Evolutionary conservation across 1,140 invertebrate genomes (phyloP).

Genomic region (Heliconius melpomene): DNA sequence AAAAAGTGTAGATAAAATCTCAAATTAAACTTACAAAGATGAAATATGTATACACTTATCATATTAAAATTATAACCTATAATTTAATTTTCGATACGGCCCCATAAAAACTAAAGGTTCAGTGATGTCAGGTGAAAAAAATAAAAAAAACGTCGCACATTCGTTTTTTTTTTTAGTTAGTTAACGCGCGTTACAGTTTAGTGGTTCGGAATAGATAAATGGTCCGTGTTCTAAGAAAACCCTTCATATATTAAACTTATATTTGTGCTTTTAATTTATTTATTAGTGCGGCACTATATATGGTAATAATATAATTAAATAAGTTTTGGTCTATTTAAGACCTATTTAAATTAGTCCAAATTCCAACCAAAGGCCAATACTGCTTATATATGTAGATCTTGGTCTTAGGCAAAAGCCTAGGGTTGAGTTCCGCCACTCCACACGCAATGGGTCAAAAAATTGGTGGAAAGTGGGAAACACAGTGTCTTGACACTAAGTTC

Average conservation of each 20-base stretch:
- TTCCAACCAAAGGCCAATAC: too few relatives aligned
- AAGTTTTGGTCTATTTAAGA: background rate
- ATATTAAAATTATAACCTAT: constrained; percentile 80
- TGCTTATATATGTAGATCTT: background rate
- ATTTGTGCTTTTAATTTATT: constrained; percentile 3
- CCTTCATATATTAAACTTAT: constrained; percentile 42
- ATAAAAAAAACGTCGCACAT: constrained; percentile 71
- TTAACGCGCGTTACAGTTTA: constrained; percentile 66
- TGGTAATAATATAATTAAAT: constrained; percentile 14
- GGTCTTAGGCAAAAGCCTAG: too few relatives aligned
- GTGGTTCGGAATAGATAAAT: constrained; percentile 69
- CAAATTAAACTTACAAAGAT: constrained; percentile 56
- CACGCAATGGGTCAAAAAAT: too few relatives aligned
- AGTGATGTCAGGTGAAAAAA: constrained; percentile 71
- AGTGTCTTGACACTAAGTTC: too few relatives aligned
- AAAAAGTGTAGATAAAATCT: constrained; percentile 52
- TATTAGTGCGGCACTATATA: background rate
- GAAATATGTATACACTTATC: constrained; percentile 77
- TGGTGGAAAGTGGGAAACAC: too few relatives aligned
- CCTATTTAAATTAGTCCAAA: background rate
- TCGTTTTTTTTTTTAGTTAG: constrained; percentile 65
- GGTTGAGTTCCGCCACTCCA: too few relatives aligned
- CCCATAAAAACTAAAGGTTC: constrained; percentile 65
- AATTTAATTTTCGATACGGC: constrained; percentile 78
- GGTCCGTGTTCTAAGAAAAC: constrained; percentile 62